Evolutionary conservation across 2,888 invertebrate species (phyloP), one percentile per base, ranked within the genome.

Genomic region (Drosophila tanythrix): DNA sequence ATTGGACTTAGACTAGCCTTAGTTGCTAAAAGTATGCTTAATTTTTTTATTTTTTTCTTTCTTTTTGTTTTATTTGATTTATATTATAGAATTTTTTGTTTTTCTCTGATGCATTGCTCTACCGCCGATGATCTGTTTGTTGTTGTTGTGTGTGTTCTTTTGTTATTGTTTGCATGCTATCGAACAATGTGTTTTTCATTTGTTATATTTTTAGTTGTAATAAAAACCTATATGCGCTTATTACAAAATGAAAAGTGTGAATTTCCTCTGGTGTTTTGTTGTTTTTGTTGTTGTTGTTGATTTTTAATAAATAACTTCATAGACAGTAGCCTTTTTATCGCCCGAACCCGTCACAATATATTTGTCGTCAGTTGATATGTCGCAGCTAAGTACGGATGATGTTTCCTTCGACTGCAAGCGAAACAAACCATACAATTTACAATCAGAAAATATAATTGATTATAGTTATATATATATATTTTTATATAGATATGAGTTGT

Each of bases 281-380:
- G 7, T 36, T 36, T 6, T 36, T 15, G 21, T 40, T 38, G 40
- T 40, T 38, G 40, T 61, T 61, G 50, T 74, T 68, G 58, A 68
- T 76, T 69, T 84, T 90, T 94, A 97, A 94, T 97, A 98, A 93
- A 97, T 96, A 91, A 99, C 98, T 95, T 99, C 98, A 94, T 99
- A 99, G 81, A 99, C 96, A 61, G 98, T 99, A 83, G 99, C 99
- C 93, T 99, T 99, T 94, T 99, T 99, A 94, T 99, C 99, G 68
- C 99, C 99, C 50, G 98, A 98, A 76, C 99, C 99, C 56, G 99
- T 99, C 90, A 99, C 98, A 91, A 99, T 98, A 94, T 97, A 99
- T 94, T 98, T 98, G 94, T 99, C 99, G 94, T 99, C 99, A 74
- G 97, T 96, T 79, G 99, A 98, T 94, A 99, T 98, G 95, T 99